Base-by-base conservation (phyloP, 2,113 vertebrate genomes). In the Parotia lawesii region DNA sequence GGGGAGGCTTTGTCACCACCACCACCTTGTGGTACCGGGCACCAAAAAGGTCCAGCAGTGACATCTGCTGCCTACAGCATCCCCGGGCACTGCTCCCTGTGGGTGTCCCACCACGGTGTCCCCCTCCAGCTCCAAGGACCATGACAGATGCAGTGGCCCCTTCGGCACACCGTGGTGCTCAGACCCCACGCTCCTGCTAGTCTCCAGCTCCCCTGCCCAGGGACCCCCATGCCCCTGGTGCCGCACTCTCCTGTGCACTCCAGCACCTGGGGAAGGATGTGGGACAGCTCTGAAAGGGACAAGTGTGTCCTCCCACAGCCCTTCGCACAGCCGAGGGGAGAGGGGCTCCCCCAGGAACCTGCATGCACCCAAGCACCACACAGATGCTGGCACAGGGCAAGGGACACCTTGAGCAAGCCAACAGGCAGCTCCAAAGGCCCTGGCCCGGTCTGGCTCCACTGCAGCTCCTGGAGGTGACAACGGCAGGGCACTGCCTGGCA, bases 101-200 rank as follows among this genome's bases (percentile, higher is more conserved):
- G 11, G 29, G 37, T 25, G 48, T 54, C 66, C 76, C 86, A 61
- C 22, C 48, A 33, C 2, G 6, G 44, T 31, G 28, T 54, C 1
- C 0, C 38, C 19, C 57, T 71, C 29, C 70, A 22, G 25, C 61
- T 61, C 73, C 51, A 13, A 6, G 29, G 27, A 67, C 19, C 27
- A 22, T 0, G 0, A 29, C 1, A 13, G 64, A 24, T 0, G 22
- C 69, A 6, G 27, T 0, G 3, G 7, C 18, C 19, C 3, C 3
- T 35, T 20, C 1, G 3, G 45, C 71, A 38, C 54, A 29, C 11
- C 2, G 3, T 2, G 0, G 25, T 24, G 57, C 75, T 48, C 76
- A 35, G 19, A 31, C 27, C 76, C 24, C 1, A 0, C 0, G 5
- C 37, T 75, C 48, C 35, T 54, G 1, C 72, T 57, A 1, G 3